phyloP scores from a whole-genome alignment of 2,888 invertebrate genomes.

The Seira ritae region DNA sequence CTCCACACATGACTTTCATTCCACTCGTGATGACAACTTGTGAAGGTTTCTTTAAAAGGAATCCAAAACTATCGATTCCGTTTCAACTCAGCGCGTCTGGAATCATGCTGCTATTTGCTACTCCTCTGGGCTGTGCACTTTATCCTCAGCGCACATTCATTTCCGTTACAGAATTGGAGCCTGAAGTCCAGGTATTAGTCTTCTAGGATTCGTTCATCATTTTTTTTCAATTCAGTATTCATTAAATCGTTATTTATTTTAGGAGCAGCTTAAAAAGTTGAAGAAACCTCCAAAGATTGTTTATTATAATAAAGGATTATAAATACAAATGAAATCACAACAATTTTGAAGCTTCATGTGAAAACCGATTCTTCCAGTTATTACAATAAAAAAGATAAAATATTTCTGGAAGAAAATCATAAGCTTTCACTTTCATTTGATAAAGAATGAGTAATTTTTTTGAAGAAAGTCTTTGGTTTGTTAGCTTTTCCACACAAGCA shows the following conservation, averaged over 20 bases:
- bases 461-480: too few species aligned
- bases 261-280: conserved; percentile 80
- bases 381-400: too few species aligned
- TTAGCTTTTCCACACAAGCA: too few species aligned
- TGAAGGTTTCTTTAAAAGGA: not conserved
- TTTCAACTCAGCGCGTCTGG: conserved; percentile 55
- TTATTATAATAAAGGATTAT: conserved; percentile 62
- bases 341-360: too few species aligned
- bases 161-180: conserved; percentile 77
- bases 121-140: conserved; percentile 80
- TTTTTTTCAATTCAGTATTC: not conserved
- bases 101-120: conserved; percentile 78
- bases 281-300: conserved; percentile 79
- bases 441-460: too few species aligned
- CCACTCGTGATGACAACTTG: not conserved
- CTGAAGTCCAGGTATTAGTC: conserved; percentile 77
- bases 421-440: too few species aligned
- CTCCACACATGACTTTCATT: conserved; percentile 78
- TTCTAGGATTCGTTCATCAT: conserved; percentile 55
- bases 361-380: too few species aligned
- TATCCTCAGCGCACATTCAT: conserved; percentile 79
- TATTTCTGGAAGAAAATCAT: too few species aligned
- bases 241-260: conserved; percentile 70
- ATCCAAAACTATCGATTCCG: conserved; percentile 12
- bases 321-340: not conserved